A percentile compares a stretch with the other conserved stretches of the same genome.
Evolutionary conservation across 2,888 invertebrate genomes (phyloP).

Genomic region (Hermodice carunculata): DNA sequence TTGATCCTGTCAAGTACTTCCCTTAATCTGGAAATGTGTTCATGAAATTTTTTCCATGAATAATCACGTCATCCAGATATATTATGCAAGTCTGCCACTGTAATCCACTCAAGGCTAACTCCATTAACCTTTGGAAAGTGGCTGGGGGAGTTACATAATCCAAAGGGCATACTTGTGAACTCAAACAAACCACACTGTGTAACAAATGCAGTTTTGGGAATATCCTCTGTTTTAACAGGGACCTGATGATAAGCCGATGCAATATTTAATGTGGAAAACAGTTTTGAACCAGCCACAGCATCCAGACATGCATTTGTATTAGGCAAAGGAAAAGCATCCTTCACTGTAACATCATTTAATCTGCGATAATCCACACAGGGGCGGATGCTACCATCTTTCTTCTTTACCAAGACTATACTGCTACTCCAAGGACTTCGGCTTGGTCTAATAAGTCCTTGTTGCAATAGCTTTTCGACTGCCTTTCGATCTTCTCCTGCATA

Average conservation of each 20-base stretch:
- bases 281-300: not conserved
- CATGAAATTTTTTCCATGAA: not conserved
- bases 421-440: not conserved
- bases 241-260: not conserved
- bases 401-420: not conserved
- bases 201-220: conserved; percentile 8
- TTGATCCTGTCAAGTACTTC: not conserved
- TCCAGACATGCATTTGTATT: not conserved
- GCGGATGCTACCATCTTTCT: not conserved
- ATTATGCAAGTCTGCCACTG: not conserved
- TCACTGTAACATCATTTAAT: not conserved
- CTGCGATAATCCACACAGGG: conserved; percentile 1
- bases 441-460: not conserved
- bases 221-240: conserved; percentile 1
- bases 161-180: conserved; percentile 6
- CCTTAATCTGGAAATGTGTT: not conserved
- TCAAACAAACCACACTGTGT: not conserved
- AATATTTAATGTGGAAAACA: not conserved
- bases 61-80: conserved; percentile 9
- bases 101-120: not conserved
- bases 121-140: not conserved
- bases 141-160: conserved; percentile 1
- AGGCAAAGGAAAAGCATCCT: not conserved
- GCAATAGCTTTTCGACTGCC: not conserved
- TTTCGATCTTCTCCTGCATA: not conserved